Base-by-base conservation (phyloP, 2,113 vertebrate genomes). In the Passer domesticus region DNA sequence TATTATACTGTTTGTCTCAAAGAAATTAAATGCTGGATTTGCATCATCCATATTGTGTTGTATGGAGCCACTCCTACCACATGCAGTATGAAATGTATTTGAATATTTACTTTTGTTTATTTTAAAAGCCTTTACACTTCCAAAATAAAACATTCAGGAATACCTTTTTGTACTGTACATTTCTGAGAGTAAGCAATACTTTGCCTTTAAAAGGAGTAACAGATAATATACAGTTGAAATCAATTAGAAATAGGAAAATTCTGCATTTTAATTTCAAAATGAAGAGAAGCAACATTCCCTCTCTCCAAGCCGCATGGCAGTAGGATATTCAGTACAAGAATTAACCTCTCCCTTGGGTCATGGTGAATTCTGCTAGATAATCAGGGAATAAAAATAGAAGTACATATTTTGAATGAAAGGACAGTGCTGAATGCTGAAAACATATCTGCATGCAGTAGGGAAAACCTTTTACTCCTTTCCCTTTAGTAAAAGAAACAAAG, bases 331-430 rank as follows among this genome's bases (percentile, higher is more conserved):
- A 43, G 58, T n/a, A 22, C 35, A 86, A 70, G 87, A 88, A 86
- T 23, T 52, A 72, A 79, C 76, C 77, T 94, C 28, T 83, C 39
- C 20, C 44, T 55, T 88, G 70, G 39, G 64, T 74, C 60, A 81
- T n/a, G 23, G 33, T 62, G 62, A 90, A 84, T 93, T 87, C 79
- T 75, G 90, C 68, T 53, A 75, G 64, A 46, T 89, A 95, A 78
- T 68, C 69, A 39, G 49, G 53, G 62, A 93, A 89, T 83, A 94
- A 86, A 93, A 90, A 96, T 87, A 94, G 92, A 81, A 81, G 59
- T 83, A 30, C 31, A 6, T 86, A 35, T 78, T 90, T 90, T 69
- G 66, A 92, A 74, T 63, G 60, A 46, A 82, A 50, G 76, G 55
- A 58, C 66, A 74, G 16, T 63, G 59, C 93, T 88, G 68, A 91